Evolutionary conservation across 2,888 invertebrate genomes (phyloP), one percentile per base, ranked within the genome.

Genomic region (Anthophora plumipes): DNA sequence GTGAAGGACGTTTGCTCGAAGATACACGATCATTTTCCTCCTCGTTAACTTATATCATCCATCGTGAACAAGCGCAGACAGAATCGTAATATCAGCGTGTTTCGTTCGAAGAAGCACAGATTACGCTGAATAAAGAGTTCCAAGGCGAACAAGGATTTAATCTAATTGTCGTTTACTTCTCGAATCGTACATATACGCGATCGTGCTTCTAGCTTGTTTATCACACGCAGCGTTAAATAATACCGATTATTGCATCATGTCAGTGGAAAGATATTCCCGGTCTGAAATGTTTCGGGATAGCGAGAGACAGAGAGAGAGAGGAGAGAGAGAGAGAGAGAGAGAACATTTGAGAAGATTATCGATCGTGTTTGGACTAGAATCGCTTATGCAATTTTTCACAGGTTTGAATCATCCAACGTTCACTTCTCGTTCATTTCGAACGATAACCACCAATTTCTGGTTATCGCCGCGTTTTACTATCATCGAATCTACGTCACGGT

Each of bases 401-500:
- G 12, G 17, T 1, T n/a, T 6, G 3, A n/a, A 1, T 48, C 17
- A 25, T n/a, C n/a, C 7, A 14, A 4, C 8, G 25, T 6, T 8
- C 11, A 4, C 1, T 2, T 22, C 0, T 22, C 11, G 14, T 11
- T 12, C 5, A 50, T 54, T 20, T 12, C 11, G 14, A 25, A 61
- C 25, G 46, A 14, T 17, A 25, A 9, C 14, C 14, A 14, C 8
- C 46, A 11, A 22, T 60, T 43, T 22, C 12, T 14, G 17, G 1
- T 11, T n/a, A 20, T 50, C 66, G 52, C 72, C 60, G 71, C 73
- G 69, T 78, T n/a, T 82, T 63, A 71, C 71, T 20, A 37, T 48
- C 17, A 31, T 20, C 46, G 57, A 50, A 54, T 54, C 66, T 6
- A 46, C 61, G 69, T 70, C 69, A 74, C 43, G 25, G 55, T 66